phyloP scores from a whole-genome alignment of 92 coral and sea anemone species.

The Palythoa grandis region DNA sequence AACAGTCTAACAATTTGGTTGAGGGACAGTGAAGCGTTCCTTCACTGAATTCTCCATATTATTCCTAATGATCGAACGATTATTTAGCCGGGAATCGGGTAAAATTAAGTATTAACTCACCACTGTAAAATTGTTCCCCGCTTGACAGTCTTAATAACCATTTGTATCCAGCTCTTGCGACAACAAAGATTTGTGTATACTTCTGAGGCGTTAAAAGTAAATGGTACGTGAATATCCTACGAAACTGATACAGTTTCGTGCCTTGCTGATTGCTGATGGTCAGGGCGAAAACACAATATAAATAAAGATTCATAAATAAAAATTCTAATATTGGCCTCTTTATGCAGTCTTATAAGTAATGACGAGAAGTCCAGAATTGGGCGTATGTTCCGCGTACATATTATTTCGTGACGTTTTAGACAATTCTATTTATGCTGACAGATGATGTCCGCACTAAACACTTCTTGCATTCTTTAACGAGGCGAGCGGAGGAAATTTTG shows the following conservation, averaged over 20 bases:
- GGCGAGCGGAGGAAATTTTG: not conserved
- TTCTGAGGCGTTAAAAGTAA: not conserved
- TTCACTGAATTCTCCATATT: too few species aligned
- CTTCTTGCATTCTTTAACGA: not conserved
- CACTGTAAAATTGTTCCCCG: constrained; percentile 1
- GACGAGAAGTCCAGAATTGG: not conserved
- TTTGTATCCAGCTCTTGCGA: not conserved
- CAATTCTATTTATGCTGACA: not conserved
- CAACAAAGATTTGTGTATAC: not conserved
- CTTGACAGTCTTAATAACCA: constrained; percentile 8
- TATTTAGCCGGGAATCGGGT: not conserved
- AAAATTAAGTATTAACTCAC: not conserved
- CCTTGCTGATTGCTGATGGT: not conserved
- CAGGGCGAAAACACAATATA: not conserved
- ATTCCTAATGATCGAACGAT: not conserved
- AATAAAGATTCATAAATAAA: not conserved
- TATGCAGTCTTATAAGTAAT: not conserved
- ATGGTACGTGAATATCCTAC: not conserved
- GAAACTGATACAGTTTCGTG: not conserved
- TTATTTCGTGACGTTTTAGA: not conserved
- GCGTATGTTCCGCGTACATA: not conserved
- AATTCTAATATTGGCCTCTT: not conserved
- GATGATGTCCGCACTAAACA: not conserved
- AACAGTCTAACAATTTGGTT: too few species aligned
- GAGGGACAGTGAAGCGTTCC: too few species aligned